These are phyloP conservation scores for Polietes domitor DNA, from an alignment of 2,888 invertebrate species.

Conservation along the genomic window DNA sequence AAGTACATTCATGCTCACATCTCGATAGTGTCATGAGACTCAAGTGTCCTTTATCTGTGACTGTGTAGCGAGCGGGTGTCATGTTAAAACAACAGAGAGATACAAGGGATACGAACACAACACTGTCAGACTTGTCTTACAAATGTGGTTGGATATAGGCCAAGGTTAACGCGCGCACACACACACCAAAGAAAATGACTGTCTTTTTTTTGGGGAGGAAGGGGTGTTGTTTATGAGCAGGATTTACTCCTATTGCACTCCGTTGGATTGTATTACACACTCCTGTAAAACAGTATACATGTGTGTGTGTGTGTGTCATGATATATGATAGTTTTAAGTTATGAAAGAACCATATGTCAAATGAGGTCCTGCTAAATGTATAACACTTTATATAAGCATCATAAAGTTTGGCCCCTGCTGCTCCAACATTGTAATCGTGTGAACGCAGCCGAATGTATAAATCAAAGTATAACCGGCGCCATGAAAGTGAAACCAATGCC, in stretches of 20 bases:
- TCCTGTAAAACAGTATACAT: not conserved
- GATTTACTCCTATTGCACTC: not conserved
- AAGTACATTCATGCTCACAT: not conserved
- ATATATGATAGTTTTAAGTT: conserved; percentile 19
- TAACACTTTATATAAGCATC: not conserved
- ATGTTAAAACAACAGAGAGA: not conserved
- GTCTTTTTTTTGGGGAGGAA: not conserved
- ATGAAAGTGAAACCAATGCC: not conserved
- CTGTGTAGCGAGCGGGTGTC: not conserved
- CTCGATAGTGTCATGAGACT: not conserved
- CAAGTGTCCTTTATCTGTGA: not conserved
- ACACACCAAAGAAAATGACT: too few species aligned
- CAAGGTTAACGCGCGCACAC: not conserved
- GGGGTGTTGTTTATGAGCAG: conserved; percentile 1
- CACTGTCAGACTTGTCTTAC: not conserved
- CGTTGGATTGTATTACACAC: conserved; percentile 8
- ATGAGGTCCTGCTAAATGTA: not conserved
- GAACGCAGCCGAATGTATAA: not conserved
- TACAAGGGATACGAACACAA: not conserved
- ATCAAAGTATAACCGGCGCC: not conserved
- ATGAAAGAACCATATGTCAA: conserved; percentile 38
- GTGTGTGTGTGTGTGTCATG: conserved; percentile 1
- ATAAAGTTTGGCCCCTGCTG: not conserved
- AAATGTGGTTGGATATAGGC: conserved; percentile 1
- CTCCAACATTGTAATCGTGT: not conserved